Evolutionary conservation across 2,113 vertebrate species (phyloP).

Genomic region (Phylloscopus whistleri): DNA sequence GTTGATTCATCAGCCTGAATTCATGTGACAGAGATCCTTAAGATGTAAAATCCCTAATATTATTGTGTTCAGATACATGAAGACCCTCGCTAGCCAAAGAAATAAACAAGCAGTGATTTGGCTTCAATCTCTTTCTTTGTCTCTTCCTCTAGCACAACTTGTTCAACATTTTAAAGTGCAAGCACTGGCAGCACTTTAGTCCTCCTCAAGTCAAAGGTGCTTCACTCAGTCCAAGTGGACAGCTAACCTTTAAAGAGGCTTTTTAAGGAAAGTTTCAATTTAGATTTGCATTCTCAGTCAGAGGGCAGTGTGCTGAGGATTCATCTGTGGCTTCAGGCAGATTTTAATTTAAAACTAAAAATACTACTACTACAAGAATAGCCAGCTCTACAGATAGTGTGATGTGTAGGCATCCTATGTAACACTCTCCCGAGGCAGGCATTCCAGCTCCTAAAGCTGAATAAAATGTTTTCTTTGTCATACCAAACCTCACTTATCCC

Average conservation of each 20-base stretch:
- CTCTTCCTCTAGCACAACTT: background rate
- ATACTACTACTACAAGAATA: background rate
- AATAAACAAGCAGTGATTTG: background rate
- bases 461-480: background rate
- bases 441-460: background rate
- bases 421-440: background rate
- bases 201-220: background rate
- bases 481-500: background rate
- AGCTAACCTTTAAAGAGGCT: background rate
- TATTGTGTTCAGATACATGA: background rate
- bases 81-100: background rate
- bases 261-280: background rate
- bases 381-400: background rate
- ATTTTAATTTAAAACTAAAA: conserved; percentile 41
- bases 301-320: background rate
- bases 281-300: conserved; percentile 16
- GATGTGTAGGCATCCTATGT: background rate
- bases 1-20: conserved; percentile 5
- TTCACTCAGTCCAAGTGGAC: background rate
- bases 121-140: background rate
- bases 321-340: conserved; percentile 1
- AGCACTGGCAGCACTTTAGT: background rate
- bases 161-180: background rate
- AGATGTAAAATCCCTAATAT: background rate
- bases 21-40: background rate